A percentile compares a stretch with the other conserved stretches of the same genome.
Evolutionary conservation across 1,140 invertebrate species (phyloP).

Genomic region (Anoplophora glabripennis): DNA sequence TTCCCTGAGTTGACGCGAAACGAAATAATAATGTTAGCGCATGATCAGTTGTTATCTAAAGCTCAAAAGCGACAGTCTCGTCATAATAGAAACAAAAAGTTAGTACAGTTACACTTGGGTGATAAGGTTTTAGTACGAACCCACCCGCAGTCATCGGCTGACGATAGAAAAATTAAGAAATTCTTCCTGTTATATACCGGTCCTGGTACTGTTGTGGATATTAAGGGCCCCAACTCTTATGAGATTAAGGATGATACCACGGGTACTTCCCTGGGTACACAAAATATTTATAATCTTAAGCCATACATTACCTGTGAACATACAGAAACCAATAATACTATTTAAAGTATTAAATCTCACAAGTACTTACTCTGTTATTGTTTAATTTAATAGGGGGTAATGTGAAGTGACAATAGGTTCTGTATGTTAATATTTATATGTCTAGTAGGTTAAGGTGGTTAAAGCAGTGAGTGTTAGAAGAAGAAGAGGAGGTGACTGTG

Average conservation of each 20-base stretch:
- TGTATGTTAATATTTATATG: no score
- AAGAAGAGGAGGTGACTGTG: no score
- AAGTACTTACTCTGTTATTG: no score
- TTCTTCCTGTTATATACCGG: conserved; percentile 4
- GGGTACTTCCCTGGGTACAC: not conserved
- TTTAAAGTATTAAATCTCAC: no score
- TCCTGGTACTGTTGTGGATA: not conserved
- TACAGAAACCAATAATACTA: no score
- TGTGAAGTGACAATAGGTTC: no score
- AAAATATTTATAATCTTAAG: conserved; percentile 1
- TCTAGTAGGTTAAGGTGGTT: no score
- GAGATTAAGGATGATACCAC: not conserved
- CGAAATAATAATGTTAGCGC: not conserved
- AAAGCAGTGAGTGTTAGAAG: no score
- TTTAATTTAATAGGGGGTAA: no score
- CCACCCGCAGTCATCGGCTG: not conserved
- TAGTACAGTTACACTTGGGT: not conserved
- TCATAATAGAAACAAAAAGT: not conserved
- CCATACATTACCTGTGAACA: not conserved
- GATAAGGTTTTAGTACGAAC: conserved; percentile 10
- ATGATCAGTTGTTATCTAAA: not conserved
- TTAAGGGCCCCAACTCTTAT: not conserved
- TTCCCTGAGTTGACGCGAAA: no score
- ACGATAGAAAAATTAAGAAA: conserved; percentile 9
- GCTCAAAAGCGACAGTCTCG: not conserved